Evolutionary conservation across 2,113 vertebrate genomes (phyloP).

Genomic region (Delphinus delphis): DNA sequence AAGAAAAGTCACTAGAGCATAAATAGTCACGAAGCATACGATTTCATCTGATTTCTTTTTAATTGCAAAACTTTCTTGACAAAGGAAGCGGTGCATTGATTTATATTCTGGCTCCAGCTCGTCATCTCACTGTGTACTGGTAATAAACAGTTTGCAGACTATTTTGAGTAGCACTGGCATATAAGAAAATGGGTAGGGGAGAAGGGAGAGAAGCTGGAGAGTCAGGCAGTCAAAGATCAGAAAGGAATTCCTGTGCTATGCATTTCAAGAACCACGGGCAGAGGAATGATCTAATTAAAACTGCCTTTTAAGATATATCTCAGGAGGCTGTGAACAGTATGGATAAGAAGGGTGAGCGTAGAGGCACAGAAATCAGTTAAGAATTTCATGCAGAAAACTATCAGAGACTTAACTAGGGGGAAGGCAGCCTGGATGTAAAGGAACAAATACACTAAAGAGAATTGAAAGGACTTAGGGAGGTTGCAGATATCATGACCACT

Average conservation of each 20-base stretch:
- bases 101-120: neutral
- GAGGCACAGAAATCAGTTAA: neutral
- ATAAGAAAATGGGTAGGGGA: neutral
- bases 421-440: neutral
- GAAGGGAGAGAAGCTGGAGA: neutral
- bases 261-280: slow-evolving; percentile 9
- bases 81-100: neutral
- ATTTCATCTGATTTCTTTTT: slow-evolving; percentile 49
- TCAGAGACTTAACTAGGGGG: neutral
- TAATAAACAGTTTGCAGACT: neutral
- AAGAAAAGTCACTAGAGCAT: neutral
- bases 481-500: neutral
- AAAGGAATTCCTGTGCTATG: neutral
- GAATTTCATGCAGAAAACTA: neutral
- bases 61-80: slow-evolving; percentile 35
- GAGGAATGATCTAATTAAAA: neutral
- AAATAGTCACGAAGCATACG: neutral
- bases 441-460: neutral
- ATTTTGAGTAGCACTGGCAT: neutral
- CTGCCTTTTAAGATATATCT: neutral
- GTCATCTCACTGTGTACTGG: neutral
- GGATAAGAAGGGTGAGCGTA: neutral
- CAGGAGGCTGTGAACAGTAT: neutral
- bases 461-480: neutral
- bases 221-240: neutral